phyloP scores from a whole-genome alignment of 2,888 invertebrate genomes.

The Drosophila cracens region DNA sequence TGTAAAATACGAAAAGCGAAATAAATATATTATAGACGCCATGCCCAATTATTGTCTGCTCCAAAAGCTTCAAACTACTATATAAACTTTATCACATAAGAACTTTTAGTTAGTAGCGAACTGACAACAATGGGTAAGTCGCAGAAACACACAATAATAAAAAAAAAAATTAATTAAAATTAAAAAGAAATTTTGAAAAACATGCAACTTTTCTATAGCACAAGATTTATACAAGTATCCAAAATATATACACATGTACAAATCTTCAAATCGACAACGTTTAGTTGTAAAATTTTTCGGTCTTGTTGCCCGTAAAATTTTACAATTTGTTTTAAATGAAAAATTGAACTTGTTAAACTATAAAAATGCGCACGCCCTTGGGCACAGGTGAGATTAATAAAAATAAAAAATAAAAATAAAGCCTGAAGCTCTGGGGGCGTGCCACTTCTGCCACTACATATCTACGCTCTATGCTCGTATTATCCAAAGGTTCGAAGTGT shows the following conservation, averaged over 20 bases:
- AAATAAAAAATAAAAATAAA: background rate
- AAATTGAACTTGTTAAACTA: background rate
- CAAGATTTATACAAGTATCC: conserved; percentile 5
- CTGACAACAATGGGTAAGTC: conserved; percentile 72
- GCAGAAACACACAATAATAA: conserved; percentile 37
- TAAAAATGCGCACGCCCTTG: conserved; percentile 5
- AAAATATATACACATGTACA: conserved; percentile 7
- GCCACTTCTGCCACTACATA: conserved; percentile 63
- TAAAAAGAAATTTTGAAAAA: background rate
- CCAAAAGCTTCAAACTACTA: conserved; percentile 39
- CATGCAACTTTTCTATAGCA: conserved; percentile 30
- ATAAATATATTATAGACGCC: conserved; percentile 69
- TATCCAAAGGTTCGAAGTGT: conserved; percentile 79
- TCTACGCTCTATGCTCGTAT: conserved; percentile 80
- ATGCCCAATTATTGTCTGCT: conserved; percentile 69
- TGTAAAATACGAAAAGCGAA: conserved; percentile 62
- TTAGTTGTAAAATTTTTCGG: conserved; percentile 2
- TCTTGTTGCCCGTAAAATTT: background rate
- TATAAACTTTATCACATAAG: conserved; percentile 42
- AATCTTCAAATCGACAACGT: conserved; percentile 15
- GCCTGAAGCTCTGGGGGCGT: conserved; percentile 55
- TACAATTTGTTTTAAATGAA: background rate
- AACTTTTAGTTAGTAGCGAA: conserved; percentile 72
- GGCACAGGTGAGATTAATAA: background rate
- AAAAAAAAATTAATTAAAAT: conserved; percentile 13